A percentile compares a stretch with the other conserved stretches of the same genome.
Evolutionary conservation across 2,113 vertebrate species (phyloP).

Genomic region (Poecilia latipinna): DNA sequence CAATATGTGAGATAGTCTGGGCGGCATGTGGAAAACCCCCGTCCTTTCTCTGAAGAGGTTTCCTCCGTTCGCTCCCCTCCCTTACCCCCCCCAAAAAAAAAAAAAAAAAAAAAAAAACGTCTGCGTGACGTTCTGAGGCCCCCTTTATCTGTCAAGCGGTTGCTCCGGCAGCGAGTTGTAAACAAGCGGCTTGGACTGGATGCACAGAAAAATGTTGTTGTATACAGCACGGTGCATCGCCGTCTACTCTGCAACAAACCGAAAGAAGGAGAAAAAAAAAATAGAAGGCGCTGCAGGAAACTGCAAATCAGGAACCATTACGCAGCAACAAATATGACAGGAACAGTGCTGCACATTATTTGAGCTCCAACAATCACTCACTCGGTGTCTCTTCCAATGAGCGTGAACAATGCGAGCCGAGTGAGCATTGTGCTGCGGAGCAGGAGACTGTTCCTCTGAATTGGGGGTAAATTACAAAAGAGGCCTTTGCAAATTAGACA

Average conservation of each 20-base stretch:
- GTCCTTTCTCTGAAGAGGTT: constrained; percentile 57
- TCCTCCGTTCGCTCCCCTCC: constrained; percentile 32
- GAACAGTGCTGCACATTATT: constrained; percentile 67
- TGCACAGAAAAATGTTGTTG: constrained; percentile 46
- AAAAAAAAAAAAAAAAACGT: constrained; percentile 16
- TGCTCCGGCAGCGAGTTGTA: constrained; percentile 47
- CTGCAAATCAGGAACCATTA: constrained; percentile 67
- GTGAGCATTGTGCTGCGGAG: constrained; percentile 67
- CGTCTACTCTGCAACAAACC: constrained; percentile 50
- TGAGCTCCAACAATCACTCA: constrained; percentile 69
- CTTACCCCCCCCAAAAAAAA: not conserved
- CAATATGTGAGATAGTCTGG: constrained; percentile 73
- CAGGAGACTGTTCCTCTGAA: constrained; percentile 65
- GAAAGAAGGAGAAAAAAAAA: constrained; percentile 10
- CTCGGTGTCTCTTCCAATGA: constrained; percentile 72
- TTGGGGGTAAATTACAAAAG: constrained; percentile 73
- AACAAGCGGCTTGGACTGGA: constrained; percentile 65
- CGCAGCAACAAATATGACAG: constrained; percentile 69
- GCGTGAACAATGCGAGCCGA: constrained; percentile 61
- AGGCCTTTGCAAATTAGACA: constrained; percentile 69
- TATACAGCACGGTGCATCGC: not conserved
- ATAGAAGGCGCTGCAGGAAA: constrained; percentile 50
- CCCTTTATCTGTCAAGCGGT: constrained; percentile 65
- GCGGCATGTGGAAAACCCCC: constrained; percentile 71
- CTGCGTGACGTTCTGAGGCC: constrained; percentile 22